These are phyloP conservation scores for Erythrocebus patas DNA, from an alignment of 2,113 vertebrate species.

Conservation along the genomic window DNA sequence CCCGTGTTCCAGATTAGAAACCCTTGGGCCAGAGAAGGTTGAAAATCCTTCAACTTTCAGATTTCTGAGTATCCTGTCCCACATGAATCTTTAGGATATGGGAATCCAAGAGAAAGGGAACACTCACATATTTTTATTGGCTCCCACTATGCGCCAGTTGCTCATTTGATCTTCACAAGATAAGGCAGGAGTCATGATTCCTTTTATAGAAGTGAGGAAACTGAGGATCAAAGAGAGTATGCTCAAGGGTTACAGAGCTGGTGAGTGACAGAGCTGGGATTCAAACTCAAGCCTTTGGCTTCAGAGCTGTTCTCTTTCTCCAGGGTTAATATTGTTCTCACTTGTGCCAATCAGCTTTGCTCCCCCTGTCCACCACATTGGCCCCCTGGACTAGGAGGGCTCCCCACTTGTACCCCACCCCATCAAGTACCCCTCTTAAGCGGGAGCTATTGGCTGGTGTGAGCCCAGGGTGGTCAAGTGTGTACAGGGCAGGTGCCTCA, in stretches of 20 bases:
- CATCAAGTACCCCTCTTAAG: background rate
- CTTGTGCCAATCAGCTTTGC: background rate
- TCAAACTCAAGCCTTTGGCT: background rate
- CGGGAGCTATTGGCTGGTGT: background rate
- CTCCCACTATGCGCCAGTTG: background rate
- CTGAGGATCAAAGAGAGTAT: background rate
- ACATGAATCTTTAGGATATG: background rate
- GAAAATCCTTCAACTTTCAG: background rate
- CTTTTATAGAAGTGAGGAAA: background rate
- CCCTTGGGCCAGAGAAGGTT: background rate
- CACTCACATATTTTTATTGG: background rate
- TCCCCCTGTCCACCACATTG: background rate
- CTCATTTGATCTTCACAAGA: background rate
- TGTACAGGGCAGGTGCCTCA: background rate
- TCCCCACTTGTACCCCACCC: fast-evolving
- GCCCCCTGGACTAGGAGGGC: background rate
- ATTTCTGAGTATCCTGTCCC: background rate
- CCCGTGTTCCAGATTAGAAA: background rate
- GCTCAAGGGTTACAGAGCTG: background rate
- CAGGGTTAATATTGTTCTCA: background rate
- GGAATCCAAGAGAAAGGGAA: background rate
- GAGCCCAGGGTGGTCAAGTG: background rate
- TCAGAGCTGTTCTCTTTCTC: background rate
- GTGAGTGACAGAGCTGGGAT: background rate
- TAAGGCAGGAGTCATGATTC: background rate